Evolutionary conservation across 2,113 vertebrate genomes (phyloP).

Genomic region (Hylia prasina): DNA sequence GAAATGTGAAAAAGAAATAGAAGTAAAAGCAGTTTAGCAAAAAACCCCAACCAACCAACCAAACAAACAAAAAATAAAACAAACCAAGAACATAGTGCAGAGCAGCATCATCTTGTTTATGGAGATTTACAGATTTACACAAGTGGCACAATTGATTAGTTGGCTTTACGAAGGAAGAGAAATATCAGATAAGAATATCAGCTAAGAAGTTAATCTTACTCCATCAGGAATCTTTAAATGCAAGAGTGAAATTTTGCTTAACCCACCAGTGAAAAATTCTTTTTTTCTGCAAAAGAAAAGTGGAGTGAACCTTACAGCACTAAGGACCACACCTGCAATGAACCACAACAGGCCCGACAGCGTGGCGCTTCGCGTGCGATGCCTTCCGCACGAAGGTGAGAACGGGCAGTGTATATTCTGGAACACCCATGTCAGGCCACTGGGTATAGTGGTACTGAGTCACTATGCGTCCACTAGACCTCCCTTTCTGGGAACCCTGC

Average conservation of each 20-base stretch:
- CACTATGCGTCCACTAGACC: conserved; percentile 79
- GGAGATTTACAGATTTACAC: neutral
- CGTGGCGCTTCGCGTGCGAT: conserved; percentile 72
- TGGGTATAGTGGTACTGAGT: conserved; percentile 95
- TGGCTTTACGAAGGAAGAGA: neutral
- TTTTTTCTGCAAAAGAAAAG: neutral
- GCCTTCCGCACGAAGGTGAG: conserved; percentile 90
- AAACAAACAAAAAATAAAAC: neutral
- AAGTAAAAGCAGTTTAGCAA: neutral
- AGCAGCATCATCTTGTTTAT: neutral
- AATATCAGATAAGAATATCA: neutral
- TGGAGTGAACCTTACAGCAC: neutral
- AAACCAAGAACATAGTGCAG: neutral
- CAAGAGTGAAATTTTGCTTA: neutral
- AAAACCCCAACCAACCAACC: no score
- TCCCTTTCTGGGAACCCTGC: conserved; percentile 88
- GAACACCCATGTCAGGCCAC: conserved; percentile 98
- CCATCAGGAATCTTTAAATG: neutral
- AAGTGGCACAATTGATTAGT: conserved; percentile 3
- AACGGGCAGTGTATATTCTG: conserved; percentile 86
- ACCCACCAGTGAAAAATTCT: neutral
- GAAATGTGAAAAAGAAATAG: neutral
- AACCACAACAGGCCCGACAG: conserved; percentile 85
- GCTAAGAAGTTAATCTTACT: neutral
- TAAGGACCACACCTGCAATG: conserved; percentile 88